These are phyloP conservation scores for Nymphicus hollandicus DNA, from an alignment of 2,113 vertebrate species.

Conservation along the genomic window DNA sequence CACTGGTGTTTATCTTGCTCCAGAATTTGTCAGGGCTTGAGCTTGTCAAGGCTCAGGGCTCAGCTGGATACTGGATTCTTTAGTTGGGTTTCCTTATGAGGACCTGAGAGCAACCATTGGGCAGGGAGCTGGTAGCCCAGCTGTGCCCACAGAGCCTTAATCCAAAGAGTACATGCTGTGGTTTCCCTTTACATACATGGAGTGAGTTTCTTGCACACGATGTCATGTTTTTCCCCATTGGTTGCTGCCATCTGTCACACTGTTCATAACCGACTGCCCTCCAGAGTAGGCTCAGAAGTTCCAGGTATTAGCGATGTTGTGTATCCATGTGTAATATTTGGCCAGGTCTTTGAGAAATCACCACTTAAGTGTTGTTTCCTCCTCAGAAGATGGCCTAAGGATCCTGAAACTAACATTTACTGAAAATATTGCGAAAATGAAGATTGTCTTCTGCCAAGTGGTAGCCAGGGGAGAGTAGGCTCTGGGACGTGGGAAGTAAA, in stretches of 20 bases:
- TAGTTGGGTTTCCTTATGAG: constrained; percentile 22
- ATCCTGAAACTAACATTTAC: not conserved
- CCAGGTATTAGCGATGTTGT: not conserved
- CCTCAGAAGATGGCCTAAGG: not conserved
- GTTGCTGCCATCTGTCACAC: not conserved
- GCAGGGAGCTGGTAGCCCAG: not conserved
- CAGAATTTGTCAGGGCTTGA: constrained; percentile 11
- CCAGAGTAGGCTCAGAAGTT: not conserved
- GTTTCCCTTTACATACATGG: not conserved
- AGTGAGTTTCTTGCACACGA: not conserved
- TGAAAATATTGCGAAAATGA: not conserved
- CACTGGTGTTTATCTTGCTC: constrained; percentile 10
- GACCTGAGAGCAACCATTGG: not conserved
- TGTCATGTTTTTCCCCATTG: not conserved
- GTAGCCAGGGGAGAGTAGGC: not conserved
- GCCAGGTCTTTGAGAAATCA: not conserved
- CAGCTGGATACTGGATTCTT: not conserved
- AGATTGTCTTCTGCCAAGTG: not conserved
- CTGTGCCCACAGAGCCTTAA: not conserved
- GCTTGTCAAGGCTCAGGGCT: not conserved
- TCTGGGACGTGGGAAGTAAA: not conserved
- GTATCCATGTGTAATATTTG: not conserved
- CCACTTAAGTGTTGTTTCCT: not conserved
- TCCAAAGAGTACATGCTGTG: not conserved
- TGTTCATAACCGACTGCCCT: not conserved